Evolutionary conservation across 2,888 invertebrate species (phyloP), one percentile per base, ranked within the genome.

Genomic region (Gandaritis pyraliata): DNA sequence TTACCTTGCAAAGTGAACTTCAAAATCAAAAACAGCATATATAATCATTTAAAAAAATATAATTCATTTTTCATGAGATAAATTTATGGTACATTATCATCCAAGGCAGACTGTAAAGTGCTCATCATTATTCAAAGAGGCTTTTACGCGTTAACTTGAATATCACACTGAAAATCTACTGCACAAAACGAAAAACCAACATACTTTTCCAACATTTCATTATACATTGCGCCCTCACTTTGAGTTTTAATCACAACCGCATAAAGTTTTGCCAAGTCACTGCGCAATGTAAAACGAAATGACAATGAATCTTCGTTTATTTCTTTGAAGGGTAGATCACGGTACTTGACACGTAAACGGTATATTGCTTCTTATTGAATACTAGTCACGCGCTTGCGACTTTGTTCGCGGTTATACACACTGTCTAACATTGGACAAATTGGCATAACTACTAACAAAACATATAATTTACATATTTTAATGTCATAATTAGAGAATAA

Each of bases 111-210:
- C 71, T 74, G 73, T 79, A 82, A 16, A 83, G 82, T 81, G 81
- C 76, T 72, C 72, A 81, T 78, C 77, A 80, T 80, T 82, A 85
- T 84, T 84, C 82, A 76, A 71, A 43, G 68, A 58, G 66, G 75
- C 69, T 75, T 71, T 74, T 69, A 68, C 74, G 72, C 75, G 74
- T 76, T 78, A 64, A 66, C 58, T 67, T 62, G 59, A 45, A 66
- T 60, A 66, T 62, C 60, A 46, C 16, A 45, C 56, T 45, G 63
- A 33, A 30, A 33, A 33, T 23, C 3, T 33, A 33, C 33, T 33
- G 0, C 1, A 8, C 8, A 11, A 2, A 33, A 33, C 33, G 0
- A 33, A 33, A 33, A 33, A 23, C 6, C 4, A 33, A 8, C 8
- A 5, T 33, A 8, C 33, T 10, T 8, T 33, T 0, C 5, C 8